phyloP scores from a whole-genome alignment of 1,140 invertebrate genomes.

The Lucilia cuprina region DNA sequence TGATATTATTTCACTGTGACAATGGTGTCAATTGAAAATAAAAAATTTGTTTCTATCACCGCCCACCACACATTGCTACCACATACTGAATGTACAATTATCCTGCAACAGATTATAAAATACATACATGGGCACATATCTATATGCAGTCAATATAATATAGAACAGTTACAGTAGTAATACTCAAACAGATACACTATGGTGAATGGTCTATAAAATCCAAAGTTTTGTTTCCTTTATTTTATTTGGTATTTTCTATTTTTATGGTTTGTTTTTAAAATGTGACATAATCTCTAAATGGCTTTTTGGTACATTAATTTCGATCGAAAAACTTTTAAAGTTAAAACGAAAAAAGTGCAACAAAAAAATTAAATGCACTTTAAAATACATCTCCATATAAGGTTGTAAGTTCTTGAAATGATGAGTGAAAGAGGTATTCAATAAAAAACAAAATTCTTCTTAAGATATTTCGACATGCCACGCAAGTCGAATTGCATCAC shows the following conservation, averaged over 20 bases:
- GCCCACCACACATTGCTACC: not conserved
- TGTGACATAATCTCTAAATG: conserved; percentile 26
- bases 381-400: not conserved
- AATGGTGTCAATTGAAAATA: not conserved
- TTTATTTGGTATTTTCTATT: conserved; percentile 9
- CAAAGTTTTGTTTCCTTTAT: not conserved
- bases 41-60: not conserved
- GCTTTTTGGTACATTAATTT: conserved; percentile 25
- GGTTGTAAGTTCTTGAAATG: not conserved
- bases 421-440: no score
- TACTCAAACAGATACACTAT: no score
- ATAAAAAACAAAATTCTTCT: no score
- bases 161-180: no score
- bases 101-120: not conserved
- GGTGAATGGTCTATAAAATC: not conserved
- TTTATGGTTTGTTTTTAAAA: conserved; percentile 24
- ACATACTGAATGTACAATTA: not conserved
- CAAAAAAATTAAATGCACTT: not conserved
- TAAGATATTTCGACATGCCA: no score
- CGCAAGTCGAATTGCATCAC: no score
- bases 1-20: not conserved
- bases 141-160: not conserved
- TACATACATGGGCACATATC: not conserved
- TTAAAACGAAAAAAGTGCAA: not conserved
- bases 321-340: conserved; percentile 23